phyloP scores from a whole-genome alignment of 2,888 invertebrate genomes.

The Ypsolopha scabrella region DNA sequence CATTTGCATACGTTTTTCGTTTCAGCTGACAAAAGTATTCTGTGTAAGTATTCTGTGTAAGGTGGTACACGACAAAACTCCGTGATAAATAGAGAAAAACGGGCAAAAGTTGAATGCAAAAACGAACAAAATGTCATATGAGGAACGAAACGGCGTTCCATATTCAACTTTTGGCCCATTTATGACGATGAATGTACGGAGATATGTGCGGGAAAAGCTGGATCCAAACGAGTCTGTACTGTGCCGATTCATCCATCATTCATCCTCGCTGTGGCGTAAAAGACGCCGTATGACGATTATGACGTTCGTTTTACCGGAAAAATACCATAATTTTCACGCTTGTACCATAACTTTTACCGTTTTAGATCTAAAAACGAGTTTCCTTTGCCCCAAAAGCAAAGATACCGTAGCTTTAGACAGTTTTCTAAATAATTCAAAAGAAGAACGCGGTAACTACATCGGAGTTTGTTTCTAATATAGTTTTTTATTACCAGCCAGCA shows the following conservation, averaged over 20 bases:
- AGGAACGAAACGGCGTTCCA: slow-evolving; percentile 19
- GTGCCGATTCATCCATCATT: slow-evolving; percentile 58
- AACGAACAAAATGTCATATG: slow-evolving; percentile 1
- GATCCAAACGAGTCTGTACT: slow-evolving; percentile 21
- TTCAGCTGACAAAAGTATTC: neutral
- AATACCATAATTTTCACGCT: slow-evolving; percentile 7
- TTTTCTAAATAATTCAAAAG: neutral
- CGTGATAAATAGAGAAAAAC: neutral
- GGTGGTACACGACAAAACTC: neutral
- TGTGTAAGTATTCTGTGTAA: neutral
- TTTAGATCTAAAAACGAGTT: neutral
- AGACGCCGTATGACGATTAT: slow-evolving; percentile 56
- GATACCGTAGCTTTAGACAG: neutral
- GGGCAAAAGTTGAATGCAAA: neutral
- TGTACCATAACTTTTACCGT: neutral
- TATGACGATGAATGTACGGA: slow-evolving; percentile 39
- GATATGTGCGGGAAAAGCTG: slow-evolving; percentile 30
- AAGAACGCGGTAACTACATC: too few species aligned
- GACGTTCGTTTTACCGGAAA: slow-evolving; percentile 37
- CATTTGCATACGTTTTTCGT: too few species aligned
- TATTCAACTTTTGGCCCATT: slow-evolving; percentile 55
- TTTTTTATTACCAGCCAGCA: too few species aligned
- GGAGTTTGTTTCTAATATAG: too few species aligned
- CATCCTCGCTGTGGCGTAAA: slow-evolving; percentile 51
- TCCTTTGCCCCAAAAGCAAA: neutral